These are phyloP conservation scores for Lophius americanus DNA, from an alignment of 2,797 vertebrate species.

Conservation along the genomic window DNA sequence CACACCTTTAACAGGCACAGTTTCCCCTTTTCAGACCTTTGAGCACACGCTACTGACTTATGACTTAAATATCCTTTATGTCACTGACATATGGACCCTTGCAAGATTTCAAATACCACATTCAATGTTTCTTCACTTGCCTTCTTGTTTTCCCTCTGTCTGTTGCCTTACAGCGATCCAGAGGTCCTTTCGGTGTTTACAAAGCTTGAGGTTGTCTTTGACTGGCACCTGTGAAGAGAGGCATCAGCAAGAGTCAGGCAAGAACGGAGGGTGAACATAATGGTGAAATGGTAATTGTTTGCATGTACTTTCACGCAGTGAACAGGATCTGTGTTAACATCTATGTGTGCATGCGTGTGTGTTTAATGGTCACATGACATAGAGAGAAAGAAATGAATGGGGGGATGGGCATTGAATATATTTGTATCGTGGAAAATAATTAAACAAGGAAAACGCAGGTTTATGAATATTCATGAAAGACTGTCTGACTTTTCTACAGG, in stretches of 20 bases:
- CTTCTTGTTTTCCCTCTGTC: slow-evolving; percentile 79
- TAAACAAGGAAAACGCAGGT: slow-evolving; percentile 61
- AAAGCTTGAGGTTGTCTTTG: slow-evolving; percentile 69
- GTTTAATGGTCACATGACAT: slow-evolving; percentile 47
- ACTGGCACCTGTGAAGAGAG: slow-evolving; percentile 76
- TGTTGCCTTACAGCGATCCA: slow-evolving; percentile 78
- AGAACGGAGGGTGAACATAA: slow-evolving; percentile 43
- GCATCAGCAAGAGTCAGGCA: slow-evolving; percentile 37
- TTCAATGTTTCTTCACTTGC: slow-evolving; percentile 81
- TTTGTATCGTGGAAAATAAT: slow-evolving; percentile 71
- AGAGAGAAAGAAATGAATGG: slow-evolving; percentile 49
- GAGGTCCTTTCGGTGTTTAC: slow-evolving; percentile 88
- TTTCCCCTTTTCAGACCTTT: slow-evolving; percentile 17
- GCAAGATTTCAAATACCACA: slow-evolving; percentile 80
- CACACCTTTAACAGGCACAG: slow-evolving; percentile 18
- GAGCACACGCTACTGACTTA: neutral
- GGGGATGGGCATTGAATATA: slow-evolving; percentile 56
- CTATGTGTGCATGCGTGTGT: slow-evolving; percentile 33
- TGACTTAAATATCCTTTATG: slow-evolving; percentile 6
- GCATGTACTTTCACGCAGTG: slow-evolving; percentile 33
- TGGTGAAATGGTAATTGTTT: slow-evolving; percentile 49
- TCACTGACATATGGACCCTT: slow-evolving; percentile 10
- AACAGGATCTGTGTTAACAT: slow-evolving; percentile 36
- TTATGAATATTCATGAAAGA: slow-evolving; percentile 72
- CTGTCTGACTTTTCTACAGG: slow-evolving; percentile 65